These are phyloP conservation scores for Gymnopithys bicolor DNA, from an alignment of 2,797 vertebrate genomes.

Conservation along the genomic window DNA sequence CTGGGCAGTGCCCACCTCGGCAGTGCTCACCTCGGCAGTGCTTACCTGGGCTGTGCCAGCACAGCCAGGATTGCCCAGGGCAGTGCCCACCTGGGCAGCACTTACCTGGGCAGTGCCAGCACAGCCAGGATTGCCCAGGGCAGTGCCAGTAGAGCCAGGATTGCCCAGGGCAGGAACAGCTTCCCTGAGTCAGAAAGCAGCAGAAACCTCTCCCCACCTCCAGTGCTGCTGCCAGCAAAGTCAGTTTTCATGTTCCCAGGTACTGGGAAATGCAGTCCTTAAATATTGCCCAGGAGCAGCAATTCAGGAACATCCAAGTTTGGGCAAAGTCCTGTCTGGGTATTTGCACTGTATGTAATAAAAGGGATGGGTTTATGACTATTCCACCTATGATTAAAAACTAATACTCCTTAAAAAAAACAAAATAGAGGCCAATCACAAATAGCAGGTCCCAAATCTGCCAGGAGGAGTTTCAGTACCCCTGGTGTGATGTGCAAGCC, in stretches of 20 bases:
- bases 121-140: too few relatives aligned
- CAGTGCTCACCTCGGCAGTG: too few relatives aligned
- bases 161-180: background rate
- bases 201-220: background rate
- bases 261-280: background rate
- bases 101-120: too few relatives aligned
- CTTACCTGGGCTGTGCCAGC: too few relatives aligned
- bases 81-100: too few relatives aligned
- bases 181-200: background rate
- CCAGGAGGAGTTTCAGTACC: background rate
- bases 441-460: background rate
- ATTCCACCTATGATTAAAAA: background rate
- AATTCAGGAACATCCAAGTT: background rate
- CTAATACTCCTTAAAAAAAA: background rate
- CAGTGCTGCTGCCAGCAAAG: background rate
- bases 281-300: background rate
- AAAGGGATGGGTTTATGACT: background rate
- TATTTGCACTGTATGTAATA: background rate
- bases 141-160: background rate
- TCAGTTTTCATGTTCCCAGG: background rate
- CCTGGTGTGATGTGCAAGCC: background rate
- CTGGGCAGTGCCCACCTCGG: too few relatives aligned
- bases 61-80: too few relatives aligned
- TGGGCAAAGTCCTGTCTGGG: background rate
- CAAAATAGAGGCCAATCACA: fast-evolving